Conservation (phyloP, 2,797 vertebrate species). For the Pangasius larnaudii region DNA sequence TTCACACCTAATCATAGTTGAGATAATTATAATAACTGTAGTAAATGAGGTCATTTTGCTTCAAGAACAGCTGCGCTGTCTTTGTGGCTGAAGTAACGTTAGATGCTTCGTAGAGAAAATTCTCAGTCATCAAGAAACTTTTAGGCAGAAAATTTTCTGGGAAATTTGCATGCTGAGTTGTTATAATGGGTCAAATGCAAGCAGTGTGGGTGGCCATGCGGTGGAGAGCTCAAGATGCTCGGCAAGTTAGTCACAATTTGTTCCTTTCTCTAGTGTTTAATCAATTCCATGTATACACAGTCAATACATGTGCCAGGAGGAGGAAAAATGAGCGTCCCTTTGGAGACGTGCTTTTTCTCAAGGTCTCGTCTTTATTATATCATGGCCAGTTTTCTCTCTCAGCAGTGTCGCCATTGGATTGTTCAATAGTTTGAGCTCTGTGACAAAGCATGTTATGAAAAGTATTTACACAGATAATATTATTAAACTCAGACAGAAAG, state of each 20-base stretch:
- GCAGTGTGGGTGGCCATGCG: conserved; percentile 1
- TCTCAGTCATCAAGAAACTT: neutral
- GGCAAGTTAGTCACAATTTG: conserved; percentile 21
- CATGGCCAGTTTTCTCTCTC: conserved; percentile 2
- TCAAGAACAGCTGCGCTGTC: neutral
- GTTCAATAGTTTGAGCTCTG: neutral
- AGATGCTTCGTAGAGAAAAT: neutral
- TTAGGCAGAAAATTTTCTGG: neutral
- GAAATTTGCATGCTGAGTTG: conserved; percentile 13
- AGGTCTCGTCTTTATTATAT: conserved; percentile 32
- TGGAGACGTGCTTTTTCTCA: conserved; percentile 15
- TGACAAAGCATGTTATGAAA: neutral
- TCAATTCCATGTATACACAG: conserved; percentile 12
- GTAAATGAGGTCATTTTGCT: conserved; percentile 3
- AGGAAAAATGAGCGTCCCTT: conserved; percentile 13
- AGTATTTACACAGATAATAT: neutral
- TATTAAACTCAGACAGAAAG: neutral
- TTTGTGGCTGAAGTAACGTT: neutral
- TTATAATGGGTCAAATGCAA: neutral
- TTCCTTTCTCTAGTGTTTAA: conserved; percentile 29
- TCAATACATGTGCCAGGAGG: neutral
- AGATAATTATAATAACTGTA: neutral
- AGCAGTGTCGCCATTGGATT: neutral
- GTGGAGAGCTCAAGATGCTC: neutral
- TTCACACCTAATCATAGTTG: neutral